Evolutionary conservation across 2,113 vertebrate species (phyloP), one percentile per base, ranked within the genome.

Genomic region (Butorides virescens): DNA sequence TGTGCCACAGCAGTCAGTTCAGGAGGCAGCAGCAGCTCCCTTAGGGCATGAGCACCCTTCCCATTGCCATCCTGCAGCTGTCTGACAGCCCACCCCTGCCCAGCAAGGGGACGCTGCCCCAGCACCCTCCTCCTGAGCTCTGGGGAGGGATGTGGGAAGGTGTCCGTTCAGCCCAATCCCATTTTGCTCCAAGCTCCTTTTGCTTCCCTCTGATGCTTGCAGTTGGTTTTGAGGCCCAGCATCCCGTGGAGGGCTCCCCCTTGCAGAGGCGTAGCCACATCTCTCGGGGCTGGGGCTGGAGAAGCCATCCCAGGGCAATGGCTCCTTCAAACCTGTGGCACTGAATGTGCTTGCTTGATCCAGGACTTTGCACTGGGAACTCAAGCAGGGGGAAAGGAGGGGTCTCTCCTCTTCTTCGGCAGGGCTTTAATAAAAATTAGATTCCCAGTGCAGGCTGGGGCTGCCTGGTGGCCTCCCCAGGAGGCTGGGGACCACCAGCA

Each of bases 51-150:
- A 71, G 18, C 15, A 46, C 61, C 44, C 27, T 83, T 66, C 66
- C 55, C n/a, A 18, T 44, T 7, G 5, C 15, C n/a, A n/a, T 37
- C 44, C 34, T 84, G 61, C 37, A 82, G 39, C 29, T 68, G 22
- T 67, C 30, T 3, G 13, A 13, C 67, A 61, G 46, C 3, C 2
- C 46, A 13, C 13, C n/a, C 25, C 56, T 75, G 50, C 18, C 59
- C n/a, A 65, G 27, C 0, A 0, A 55, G 22, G 46, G 50, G 39
- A 39, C 0, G 0, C 22, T 47, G 10, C 42, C 59, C 34, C 75
- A 56, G 29, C 25, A 50, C 17, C 34, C 42, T 23, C 21, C 36
- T 81, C 20, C 61, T 53, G 30, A 63, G 30, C 23, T 52, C 34
- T 20, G 25, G 49, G n/a, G 53, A 71, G 62, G n/a, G 14, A 62